phyloP scores from a whole-genome alignment of 2,888 invertebrate species.

The Plebejus melissa region DNA sequence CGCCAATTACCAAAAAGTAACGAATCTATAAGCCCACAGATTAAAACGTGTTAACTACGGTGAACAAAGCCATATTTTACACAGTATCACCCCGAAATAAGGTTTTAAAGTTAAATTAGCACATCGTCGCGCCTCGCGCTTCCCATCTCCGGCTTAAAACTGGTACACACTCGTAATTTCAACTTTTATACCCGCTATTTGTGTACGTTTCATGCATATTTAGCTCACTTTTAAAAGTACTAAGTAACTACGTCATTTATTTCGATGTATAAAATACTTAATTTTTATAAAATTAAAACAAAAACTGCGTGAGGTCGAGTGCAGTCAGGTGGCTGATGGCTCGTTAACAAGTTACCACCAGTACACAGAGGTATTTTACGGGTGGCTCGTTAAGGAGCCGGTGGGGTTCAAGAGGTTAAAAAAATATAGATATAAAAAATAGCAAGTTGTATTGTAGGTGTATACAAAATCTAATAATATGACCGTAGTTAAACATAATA shows the following conservation, averaged over 20 bases:
- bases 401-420: no score
- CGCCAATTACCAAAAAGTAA: neutral
- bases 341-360: no score
- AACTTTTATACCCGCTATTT: conserved; percentile 16
- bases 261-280: no score
- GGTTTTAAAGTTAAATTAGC: conserved; percentile 30
- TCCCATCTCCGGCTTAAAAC: neutral
- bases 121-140: neutral
- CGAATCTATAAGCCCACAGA: neutral
- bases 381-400: no score
- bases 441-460: no score
- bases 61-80: conserved; percentile 18
- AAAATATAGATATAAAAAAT: no score
- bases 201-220: neutral
- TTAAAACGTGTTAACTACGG: conserved; percentile 11
- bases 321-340: no score
- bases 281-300: no score
- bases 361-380: no score
- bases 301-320: no score
- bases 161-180: conserved; percentile 10
- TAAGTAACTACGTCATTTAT: no score
- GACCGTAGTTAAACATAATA: neutral
- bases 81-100: conserved; percentile 22
- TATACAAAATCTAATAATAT: no score
- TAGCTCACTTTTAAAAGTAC: neutral